Conservation (phyloP, 2,888 invertebrate genomes). For the Caenorhabditis becei region DNA sequence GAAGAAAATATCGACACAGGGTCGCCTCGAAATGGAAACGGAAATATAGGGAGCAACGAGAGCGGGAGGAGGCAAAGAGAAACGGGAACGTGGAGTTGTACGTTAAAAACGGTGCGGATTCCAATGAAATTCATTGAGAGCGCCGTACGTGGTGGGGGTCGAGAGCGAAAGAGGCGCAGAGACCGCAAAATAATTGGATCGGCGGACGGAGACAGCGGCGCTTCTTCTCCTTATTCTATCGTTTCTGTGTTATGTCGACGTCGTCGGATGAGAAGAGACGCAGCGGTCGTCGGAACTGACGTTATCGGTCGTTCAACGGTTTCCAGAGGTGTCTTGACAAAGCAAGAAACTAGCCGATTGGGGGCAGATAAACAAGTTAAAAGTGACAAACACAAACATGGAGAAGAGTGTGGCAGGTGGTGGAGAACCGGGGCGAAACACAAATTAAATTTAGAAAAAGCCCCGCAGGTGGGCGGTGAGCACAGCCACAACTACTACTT, state of each 20-base stretch:
- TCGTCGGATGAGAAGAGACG: not conserved
- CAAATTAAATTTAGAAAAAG: slow-evolving; percentile 51
- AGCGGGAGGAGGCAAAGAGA: slow-evolving; percentile 13
- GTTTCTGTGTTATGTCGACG: slow-evolving; percentile 26
- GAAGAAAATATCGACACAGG: slow-evolving; percentile 6
- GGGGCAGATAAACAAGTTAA: slow-evolving; percentile 47
- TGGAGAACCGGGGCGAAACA: not conserved
- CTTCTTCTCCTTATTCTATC: slow-evolving; percentile 28
- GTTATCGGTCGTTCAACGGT: not conserved
- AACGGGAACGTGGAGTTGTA: not conserved
- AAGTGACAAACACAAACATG: slow-evolving; percentile 43
- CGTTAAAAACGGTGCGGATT: slow-evolving; percentile 17
- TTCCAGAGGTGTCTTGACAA: not conserved
- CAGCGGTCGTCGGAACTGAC: not conserved
- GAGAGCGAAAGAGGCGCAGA: slow-evolving; percentile 28
- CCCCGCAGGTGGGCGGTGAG: slow-evolving; percentile 32
- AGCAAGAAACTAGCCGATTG: not conserved
- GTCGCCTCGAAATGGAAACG: slow-evolving; percentile 9
- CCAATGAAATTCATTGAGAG: slow-evolving; percentile 8
- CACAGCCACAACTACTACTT: slow-evolving; percentile 13
- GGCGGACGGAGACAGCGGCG: slow-evolving; percentile 17
- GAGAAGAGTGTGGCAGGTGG: slow-evolving; percentile 4
- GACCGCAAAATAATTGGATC: slow-evolving; percentile 46
- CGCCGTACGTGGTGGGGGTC: not conserved
- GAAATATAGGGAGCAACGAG: slow-evolving; percentile 1